These are phyloP conservation scores for Formicarius rufipectus DNA, from an alignment of 2,113 vertebrate species.

Conservation along the genomic window DNA sequence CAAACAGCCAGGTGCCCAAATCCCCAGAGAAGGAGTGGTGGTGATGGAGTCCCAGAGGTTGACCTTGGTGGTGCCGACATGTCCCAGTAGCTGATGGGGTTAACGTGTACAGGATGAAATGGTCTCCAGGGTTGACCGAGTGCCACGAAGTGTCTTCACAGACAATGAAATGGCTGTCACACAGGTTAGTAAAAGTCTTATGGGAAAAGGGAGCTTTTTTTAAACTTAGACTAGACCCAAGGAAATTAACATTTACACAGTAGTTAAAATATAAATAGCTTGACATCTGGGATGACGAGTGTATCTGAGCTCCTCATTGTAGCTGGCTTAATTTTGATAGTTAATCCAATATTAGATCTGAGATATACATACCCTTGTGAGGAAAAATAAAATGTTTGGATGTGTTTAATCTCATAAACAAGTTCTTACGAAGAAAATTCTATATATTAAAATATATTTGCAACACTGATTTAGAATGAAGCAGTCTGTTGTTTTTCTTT, in stretches of 20 bases:
- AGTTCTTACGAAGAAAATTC: neutral
- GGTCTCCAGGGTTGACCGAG: neutral
- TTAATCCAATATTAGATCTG: neutral
- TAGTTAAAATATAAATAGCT: conserved; percentile 17
- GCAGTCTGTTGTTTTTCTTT: neutral
- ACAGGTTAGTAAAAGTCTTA: neutral
- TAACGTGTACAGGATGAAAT: fast-evolving
- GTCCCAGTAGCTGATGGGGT: neutral
- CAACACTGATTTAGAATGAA: neutral
- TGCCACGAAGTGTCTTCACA: neutral
- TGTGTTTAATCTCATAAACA: neutral
- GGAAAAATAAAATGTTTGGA: neutral
- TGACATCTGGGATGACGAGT: neutral
- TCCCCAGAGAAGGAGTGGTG: fast-evolving
- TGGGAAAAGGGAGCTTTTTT: neutral
- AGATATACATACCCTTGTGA: neutral
- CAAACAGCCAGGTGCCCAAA: neutral
- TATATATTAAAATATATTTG: neutral
- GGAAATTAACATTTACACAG: conserved; percentile 6
- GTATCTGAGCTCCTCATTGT: neutral
- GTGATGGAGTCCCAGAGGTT: no score
- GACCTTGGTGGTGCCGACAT: neutral
- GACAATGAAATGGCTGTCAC: neutral
- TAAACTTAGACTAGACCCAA: neutral
- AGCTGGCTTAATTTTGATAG: neutral